Conservation (phyloP, 2,888 invertebrate species). For the Drosophila nr. medialis region DNA sequence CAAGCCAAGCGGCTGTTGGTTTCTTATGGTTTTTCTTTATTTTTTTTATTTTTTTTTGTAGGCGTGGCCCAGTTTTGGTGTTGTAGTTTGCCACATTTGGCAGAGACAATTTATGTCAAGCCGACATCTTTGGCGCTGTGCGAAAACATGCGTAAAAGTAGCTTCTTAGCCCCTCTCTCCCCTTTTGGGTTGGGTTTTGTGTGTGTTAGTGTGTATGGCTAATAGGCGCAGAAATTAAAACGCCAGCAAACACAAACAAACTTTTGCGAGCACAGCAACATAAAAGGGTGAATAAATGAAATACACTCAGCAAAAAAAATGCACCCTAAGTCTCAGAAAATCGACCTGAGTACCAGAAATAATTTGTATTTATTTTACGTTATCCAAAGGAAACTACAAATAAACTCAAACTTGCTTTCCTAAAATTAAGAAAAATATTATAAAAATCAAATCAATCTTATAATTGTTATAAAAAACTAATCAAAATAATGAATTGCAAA, state of each 20-base stretch:
- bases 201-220: slow-evolving; percentile 28
- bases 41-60: slow-evolving; percentile 50
- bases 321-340: not conserved
- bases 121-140: slow-evolving; percentile 70
- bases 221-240: slow-evolving; percentile 66
- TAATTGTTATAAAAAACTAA: not conserved
- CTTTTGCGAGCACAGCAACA: slow-evolving; percentile 20
- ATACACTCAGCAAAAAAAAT: not conserved
- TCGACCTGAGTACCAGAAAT: not conserved
- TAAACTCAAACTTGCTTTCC: not conserved
- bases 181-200: not conserved
- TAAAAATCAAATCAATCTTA: not conserved
- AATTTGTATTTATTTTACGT: not conserved
- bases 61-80: slow-evolving; percentile 75
- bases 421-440: not conserved
- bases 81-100: slow-evolving; percentile 77
- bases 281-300: slow-evolving; percentile 25
- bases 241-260: slow-evolving; percentile 54
- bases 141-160: slow-evolving; percentile 80
- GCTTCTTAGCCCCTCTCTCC: slow-evolving; percentile 36
- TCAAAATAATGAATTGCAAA: not conserved
- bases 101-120: slow-evolving; percentile 76
- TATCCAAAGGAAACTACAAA: not conserved
- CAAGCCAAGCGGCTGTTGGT: slow-evolving; percentile 68
- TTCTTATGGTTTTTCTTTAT: slow-evolving; percentile 58